These are phyloP conservation scores for Anadara kagoshimensis DNA, from an alignment of 1,140 invertebrate species.

Conservation along the genomic window DNA sequence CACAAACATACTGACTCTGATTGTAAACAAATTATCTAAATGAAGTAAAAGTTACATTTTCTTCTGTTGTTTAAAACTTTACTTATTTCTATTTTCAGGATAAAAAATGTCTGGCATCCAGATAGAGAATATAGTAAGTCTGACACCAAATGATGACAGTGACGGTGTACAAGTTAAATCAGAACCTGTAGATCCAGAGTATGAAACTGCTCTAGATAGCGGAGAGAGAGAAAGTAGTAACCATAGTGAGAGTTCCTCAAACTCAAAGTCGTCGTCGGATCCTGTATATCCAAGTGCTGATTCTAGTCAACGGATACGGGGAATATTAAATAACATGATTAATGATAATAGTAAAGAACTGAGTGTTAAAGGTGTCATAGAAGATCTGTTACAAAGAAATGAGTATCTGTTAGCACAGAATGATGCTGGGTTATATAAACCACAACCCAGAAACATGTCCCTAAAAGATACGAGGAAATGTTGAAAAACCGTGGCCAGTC, in stretches of 20 bases:
- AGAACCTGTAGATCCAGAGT: conserved; percentile 51
- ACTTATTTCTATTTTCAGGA: too few relatives aligned
- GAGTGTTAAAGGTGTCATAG: conserved; percentile 55
- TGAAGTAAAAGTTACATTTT: too few relatives aligned
- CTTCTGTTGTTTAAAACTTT: too few relatives aligned
- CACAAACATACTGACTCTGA: too few relatives aligned
- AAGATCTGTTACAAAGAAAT: conserved; percentile 58
- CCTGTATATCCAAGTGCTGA: conserved; percentile 11
- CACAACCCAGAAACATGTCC: conserved; percentile 43
- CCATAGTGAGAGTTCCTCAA: neutral
- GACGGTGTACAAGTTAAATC: conserved; percentile 36
- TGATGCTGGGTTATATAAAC: conserved; percentile 51
- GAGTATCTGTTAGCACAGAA: conserved; percentile 53
- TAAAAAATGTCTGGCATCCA: too few relatives aligned
- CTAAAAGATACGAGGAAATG: conserved; percentile 14
- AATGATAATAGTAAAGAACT: conserved; percentile 21
- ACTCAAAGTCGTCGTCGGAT: neutral
- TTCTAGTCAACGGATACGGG: conserved; percentile 29
- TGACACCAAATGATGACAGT: too few relatives aligned
- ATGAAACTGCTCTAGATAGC: conserved; percentile 31
- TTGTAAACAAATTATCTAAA: too few relatives aligned
- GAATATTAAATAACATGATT: conserved; percentile 29
- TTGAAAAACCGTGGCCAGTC: conserved; percentile 11
- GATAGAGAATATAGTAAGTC: too few relatives aligned
- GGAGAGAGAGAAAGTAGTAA: neutral